Conservation (phyloP, 2,797 vertebrate species). For the Spondyliosoma cantharus region DNA sequence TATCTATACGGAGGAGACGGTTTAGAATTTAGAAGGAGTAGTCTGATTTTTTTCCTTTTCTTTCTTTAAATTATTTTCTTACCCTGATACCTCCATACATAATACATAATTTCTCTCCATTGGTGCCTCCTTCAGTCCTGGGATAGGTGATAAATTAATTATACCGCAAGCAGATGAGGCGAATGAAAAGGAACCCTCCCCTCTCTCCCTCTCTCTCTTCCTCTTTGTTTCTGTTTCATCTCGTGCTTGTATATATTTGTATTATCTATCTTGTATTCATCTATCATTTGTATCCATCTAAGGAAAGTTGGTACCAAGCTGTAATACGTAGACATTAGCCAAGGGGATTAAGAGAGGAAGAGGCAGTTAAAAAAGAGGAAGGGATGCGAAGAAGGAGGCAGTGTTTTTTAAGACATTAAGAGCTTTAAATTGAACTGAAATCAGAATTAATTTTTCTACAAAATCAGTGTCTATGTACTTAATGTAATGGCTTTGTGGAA, state of each 20-base stretch:
- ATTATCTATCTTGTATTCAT: constrained; percentile 44
- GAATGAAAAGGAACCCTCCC: constrained; percentile 32
- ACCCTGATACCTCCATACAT: constrained; percentile 70
- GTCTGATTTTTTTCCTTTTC: constrained; percentile 4
- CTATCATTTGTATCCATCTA: constrained; percentile 42
- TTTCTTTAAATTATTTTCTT: constrained; percentile 52
- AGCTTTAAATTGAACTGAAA: neutral
- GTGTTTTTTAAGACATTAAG: neutral
- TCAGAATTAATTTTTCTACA: neutral
- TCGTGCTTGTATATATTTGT: constrained; percentile 22
- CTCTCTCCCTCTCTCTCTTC: neutral
- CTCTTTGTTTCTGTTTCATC: constrained; percentile 28
- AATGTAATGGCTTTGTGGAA: neutral
- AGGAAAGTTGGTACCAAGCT: constrained; percentile 17
- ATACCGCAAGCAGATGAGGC: constrained; percentile 62
- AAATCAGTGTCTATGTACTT: neutral
- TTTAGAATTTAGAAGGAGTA: constrained; percentile 42
- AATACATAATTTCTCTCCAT: constrained; percentile 67
- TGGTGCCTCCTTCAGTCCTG: constrained; percentile 57
- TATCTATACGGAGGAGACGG: constrained; percentile 39
- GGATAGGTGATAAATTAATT: constrained; percentile 77
- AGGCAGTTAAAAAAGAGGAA: neutral
- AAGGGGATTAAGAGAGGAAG: neutral
- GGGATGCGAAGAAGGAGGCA: neutral
- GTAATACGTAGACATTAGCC: constrained; percentile 22